Evolutionary conservation across 2,888 invertebrate species (phyloP).

Genomic region (Prosapia bicincta): DNA sequence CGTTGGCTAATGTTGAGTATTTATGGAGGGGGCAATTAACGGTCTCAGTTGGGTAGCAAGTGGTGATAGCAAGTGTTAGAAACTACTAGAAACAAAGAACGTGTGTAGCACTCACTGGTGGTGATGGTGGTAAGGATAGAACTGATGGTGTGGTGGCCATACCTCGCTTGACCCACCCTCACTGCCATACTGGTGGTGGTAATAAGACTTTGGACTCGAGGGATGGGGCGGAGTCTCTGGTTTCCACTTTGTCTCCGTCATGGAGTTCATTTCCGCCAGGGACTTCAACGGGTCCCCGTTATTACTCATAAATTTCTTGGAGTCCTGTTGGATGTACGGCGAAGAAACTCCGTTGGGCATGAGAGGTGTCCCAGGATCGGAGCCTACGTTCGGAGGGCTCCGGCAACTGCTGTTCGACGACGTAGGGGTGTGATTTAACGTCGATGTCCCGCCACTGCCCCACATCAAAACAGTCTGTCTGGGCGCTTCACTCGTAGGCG

Average conservation of each 20-base stretch:
- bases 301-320: slow-evolving; percentile 37
- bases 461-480: slow-evolving; percentile 93
- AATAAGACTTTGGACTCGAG: slow-evolving; percentile 43
- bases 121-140: slow-evolving; percentile 60
- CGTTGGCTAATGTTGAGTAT: too few relatives aligned
- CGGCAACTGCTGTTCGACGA: slow-evolving; percentile 34
- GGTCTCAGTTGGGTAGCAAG: background rate
- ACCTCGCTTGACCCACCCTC: slow-evolving; percentile 56
- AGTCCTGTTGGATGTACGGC: slow-evolving; percentile 36
- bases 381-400: slow-evolving; percentile 28
- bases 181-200: slow-evolving; percentile 45
- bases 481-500: slow-evolving; percentile 53
- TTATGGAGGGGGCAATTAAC: too few relatives aligned
- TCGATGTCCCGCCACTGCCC: slow-evolving; percentile 53
- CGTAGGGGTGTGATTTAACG: slow-evolving; percentile 36
- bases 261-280: slow-evolving; percentile 50
- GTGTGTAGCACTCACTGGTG: slow-evolving; percentile 40
- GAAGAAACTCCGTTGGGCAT: slow-evolving; percentile 36
- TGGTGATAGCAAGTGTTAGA: slow-evolving; percentile 19
- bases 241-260: slow-evolving; percentile 51
- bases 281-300: slow-evolving; percentile 49
- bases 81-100: slow-evolving; percentile 33
- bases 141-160: slow-evolving; percentile 62
- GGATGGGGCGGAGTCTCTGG: slow-evolving; percentile 46
- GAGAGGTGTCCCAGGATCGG: slow-evolving; percentile 35